Evolutionary conservation across 2,113 vertebrate genomes (phyloP), one percentile per base, ranked within the genome.

Genomic region (Tachysurus vachellii): DNA sequence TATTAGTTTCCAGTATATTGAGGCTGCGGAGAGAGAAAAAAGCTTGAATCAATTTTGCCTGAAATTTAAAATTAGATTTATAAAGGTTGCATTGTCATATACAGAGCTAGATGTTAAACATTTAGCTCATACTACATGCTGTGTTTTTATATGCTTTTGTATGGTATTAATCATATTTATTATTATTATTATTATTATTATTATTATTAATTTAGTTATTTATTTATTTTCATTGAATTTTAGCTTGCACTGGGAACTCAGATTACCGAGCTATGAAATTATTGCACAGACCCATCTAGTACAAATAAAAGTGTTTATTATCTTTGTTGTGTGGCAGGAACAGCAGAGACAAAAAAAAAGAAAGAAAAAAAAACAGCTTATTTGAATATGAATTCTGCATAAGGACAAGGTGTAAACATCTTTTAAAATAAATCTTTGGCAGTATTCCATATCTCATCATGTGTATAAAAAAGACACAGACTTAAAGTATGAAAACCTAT

Each of bases 301-400:
- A 53, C 31, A 42, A 80, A 83, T 56, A 19, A 80, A 86, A 68
- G 31, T 53, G 71, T 89, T 89, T 89, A 84, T 89, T 88, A 47
- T 77, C 12, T 56, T 73, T 31, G 26, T 85, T 31, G 26, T 79
- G 66, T 53, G 61, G 70, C 57, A 68, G 5, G 23, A 84, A 84
- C 16, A 70, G 84, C 82, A 84, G 79, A 86, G 31, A 47, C 57
- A 71, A 56, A 82, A 16, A 87, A 86, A n/a, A 84, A 44, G 68
- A 56, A 82, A 16, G 86, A 86, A n/a, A 84, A 44, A 21, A 19
- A 19, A 31, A 31, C 86, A 89, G 42, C 86, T 92, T 90, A 91
- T 92, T 91, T 88, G 85, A 89, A 90, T 93, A 87, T 92, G 92
- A 92, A 89, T 85, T 88, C 89, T 92, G 92, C 87, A 92, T 87